Base-by-base conservation (phyloP, 2,888 invertebrate genomes). In the Torymus auratus region DNA sequence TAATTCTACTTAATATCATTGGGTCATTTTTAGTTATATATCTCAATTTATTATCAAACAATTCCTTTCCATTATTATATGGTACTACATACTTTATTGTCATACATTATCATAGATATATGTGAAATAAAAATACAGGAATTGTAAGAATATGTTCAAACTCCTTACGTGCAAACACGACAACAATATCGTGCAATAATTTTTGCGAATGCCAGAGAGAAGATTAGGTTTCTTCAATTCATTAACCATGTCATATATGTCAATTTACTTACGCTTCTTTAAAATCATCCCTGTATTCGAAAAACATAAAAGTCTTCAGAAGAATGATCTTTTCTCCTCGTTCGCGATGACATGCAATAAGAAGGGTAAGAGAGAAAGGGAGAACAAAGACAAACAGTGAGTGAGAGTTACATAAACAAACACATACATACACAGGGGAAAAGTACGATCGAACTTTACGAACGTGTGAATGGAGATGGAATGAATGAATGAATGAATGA, bases 401-500 rank as follows among this genome's bases (percentile, higher is more conserved):
- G 28, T 28, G 79, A 60, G 68, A n/a, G 17, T 61, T 69, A 58
- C 58, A 55, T 52, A 68, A 70, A 77, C 52, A 17, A 56, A 75
- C 61, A 61, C 7, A 67, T 4, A 78, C 70, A 68, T 20, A 72
- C 83, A 85, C 83, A 83, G 83, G 84, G 78, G 81, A 83, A 82
- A 83, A 28, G 62, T 82, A 83, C 79, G 76, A 85, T 83, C 79
- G 81, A 84, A 84, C 17, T 14, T 61, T 71, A 61, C 10, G 81
- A 80, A 80, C 77, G 73, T 74, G 83, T 83, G 69, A 70, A 83
- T 83, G 72, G 61, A 82, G 76, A 83, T 69, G 65, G 62, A 85
- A 84, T 85, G 80, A 85, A 84, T 83, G 65, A 85, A 84, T 83
- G 65, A 86, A 85, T 86, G 82, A 86, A 64, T 60, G 79, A 69